Evolutionary conservation across 64 coral and sea anemone genomes (phyloP).

Genomic region (Stichodactyla helianthus): DNA sequence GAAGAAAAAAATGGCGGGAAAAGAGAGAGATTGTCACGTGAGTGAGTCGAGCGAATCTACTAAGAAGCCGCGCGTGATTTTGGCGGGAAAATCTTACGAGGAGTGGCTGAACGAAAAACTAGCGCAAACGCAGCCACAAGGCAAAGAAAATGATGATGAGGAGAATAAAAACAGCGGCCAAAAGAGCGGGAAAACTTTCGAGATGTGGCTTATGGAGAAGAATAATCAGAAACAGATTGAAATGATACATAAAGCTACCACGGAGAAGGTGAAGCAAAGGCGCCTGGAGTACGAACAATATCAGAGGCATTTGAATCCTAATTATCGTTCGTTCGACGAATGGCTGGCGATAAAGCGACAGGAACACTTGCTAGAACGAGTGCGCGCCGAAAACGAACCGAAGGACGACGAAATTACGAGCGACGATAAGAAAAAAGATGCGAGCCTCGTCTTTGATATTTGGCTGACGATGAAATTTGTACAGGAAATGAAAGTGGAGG

Average conservation of each 20-base stretch:
- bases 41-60: slow-evolving; percentile 9
- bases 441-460: slow-evolving; percentile 63
- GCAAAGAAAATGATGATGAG: background rate
- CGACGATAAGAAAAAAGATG: slow-evolving; percentile 64
- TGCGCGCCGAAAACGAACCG: slow-evolving; percentile 57
- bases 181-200: slow-evolving; percentile 58
- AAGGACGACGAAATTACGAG: slow-evolving; percentile 39
- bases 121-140: background rate
- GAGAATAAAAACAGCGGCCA: slow-evolving; percentile 11
- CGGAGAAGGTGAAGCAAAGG: slow-evolving; percentile 56
- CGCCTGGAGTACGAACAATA: slow-evolving; percentile 51
- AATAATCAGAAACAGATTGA: slow-evolving; percentile 86
- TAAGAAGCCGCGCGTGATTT: slow-evolving; percentile 16
- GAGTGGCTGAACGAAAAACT: slow-evolving; percentile 78
- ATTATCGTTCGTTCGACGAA: slow-evolving; percentile 70
- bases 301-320: slow-evolving; percentile 62
- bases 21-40: slow-evolving; percentile 24
- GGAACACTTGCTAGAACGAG: slow-evolving; percentile 51
- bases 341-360: slow-evolving; percentile 80
- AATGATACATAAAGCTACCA: slow-evolving; percentile 69
- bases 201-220: slow-evolving; percentile 77
- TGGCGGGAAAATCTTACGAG: slow-evolving; percentile 68
- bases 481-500: slow-evolving; percentile 67
- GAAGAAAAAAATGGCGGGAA: slow-evolving; percentile 41
- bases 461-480: slow-evolving; percentile 81